phyloP scores from a whole-genome alignment of 2,797 vertebrate species.

The Ficedula albicollis region DNA sequence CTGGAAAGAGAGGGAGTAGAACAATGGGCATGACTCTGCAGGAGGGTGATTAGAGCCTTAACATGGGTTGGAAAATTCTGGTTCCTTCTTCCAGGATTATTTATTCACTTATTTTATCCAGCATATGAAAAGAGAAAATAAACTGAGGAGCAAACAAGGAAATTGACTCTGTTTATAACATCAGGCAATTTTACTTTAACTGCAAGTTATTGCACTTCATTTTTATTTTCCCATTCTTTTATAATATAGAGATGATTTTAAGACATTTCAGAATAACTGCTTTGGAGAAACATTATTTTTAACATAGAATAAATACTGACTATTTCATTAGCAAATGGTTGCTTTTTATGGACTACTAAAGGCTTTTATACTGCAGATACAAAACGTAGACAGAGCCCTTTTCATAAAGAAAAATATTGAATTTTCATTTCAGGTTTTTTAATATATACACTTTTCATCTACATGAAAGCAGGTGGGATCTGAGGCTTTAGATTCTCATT shows the following conservation, averaged over 20 bases:
- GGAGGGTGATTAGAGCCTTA: not conserved
- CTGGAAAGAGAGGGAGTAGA: not conserved
- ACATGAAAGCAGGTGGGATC: not conserved
- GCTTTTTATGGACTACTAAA: not conserved
- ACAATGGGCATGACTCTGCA: not conserved
- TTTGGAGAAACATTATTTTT: not conserved
- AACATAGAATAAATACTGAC: not conserved
- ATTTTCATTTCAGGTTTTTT: not conserved
- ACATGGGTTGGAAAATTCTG: fast-evolving
- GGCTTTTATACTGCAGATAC: not conserved
- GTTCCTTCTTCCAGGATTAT: not conserved
- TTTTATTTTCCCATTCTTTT: not conserved
- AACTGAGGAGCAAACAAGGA: not conserved
- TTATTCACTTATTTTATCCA: not conserved
- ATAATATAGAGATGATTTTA: not conserved
- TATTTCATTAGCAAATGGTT: not conserved
- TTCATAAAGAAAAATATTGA: not conserved
- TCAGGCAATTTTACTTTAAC: not conserved
- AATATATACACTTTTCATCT: not conserved
- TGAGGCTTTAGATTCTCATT: not conserved
- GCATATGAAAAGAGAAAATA: not conserved
- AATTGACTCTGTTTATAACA: not conserved
- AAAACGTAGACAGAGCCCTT: not conserved
- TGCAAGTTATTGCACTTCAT: not conserved
- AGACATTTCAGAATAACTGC: not conserved